Percentiles rank a stretch among this genome's conserved stretches.
phyloP scores from a whole-genome alignment of 2,113 vertebrate species.

The Perognathus longimembris region DNA sequence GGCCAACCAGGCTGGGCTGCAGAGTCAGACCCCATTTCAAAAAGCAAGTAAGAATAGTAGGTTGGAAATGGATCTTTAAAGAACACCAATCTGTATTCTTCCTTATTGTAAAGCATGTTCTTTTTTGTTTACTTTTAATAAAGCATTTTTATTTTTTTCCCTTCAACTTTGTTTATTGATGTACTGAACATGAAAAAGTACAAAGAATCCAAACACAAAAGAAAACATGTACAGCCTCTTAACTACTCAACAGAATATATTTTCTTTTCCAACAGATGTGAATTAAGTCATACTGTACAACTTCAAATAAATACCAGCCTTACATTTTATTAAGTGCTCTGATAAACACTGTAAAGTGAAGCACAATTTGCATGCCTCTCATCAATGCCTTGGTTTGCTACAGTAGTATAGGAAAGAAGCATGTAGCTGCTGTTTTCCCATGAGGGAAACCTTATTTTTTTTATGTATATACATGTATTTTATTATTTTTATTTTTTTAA shows the following conservation, averaged over 20 bases:
- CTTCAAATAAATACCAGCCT: conserved; percentile 98
- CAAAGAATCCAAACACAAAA: too few species aligned
- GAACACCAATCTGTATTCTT: too few species aligned
- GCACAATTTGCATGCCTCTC: too few species aligned
- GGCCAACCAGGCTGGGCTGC: not conserved
- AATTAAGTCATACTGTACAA: conserved; percentile 98
- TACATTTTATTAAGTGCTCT: conserved; percentile 95
- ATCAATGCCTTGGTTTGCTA: too few species aligned
- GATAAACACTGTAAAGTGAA: too few species aligned
- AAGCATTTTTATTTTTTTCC: conserved; percentile 33
- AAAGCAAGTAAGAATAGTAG: not conserved
- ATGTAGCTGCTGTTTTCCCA: conserved; percentile 86
- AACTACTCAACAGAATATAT: too few species aligned
- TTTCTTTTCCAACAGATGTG: too few species aligned
- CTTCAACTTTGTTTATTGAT: too few species aligned
- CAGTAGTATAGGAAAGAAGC: too few species aligned
- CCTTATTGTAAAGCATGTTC: too few species aligned
- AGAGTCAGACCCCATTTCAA: not conserved
- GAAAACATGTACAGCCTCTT: too few species aligned
- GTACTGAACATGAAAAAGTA: too few species aligned
- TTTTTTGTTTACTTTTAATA: not conserved
- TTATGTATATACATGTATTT: conserved; percentile 86
- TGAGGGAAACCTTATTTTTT: conserved; percentile 81
- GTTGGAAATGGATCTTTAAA: not conserved
- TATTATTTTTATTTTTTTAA: conserved; percentile 80